Evolutionary conservation across 2,113 vertebrate species (phyloP).

Genomic region (Strix uralensis): DNA sequence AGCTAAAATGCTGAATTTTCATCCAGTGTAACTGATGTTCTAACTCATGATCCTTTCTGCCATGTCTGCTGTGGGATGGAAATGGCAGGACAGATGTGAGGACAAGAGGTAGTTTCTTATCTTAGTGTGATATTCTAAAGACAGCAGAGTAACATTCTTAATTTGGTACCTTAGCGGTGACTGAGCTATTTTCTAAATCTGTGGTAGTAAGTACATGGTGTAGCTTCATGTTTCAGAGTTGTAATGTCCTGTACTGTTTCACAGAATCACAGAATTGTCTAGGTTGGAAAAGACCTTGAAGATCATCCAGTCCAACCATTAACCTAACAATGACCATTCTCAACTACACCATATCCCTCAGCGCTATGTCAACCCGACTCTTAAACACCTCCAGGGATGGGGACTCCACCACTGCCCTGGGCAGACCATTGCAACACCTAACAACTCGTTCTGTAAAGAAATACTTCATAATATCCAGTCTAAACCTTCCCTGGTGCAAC

Average conservation of each 20-base stretch:
- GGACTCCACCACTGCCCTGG: too few species aligned
- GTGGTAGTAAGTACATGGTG: not conserved
- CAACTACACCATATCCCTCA: too few species aligned
- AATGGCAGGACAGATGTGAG: not conserved
- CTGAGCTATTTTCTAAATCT: not conserved
- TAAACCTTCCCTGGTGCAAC: too few species aligned
- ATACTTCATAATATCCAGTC: too few species aligned
- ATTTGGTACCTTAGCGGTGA: not conserved
- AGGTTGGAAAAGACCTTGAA: too few species aligned
- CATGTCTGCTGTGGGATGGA: not conserved
- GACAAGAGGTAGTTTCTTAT: not conserved
- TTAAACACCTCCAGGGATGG: too few species aligned
- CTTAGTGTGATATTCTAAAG: not conserved
- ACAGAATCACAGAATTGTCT: too few species aligned
- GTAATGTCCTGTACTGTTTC: not conserved
- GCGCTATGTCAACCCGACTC: too few species aligned
- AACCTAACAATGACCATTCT: too few species aligned
- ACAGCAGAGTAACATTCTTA: not conserved
- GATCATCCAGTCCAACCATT: too few species aligned
- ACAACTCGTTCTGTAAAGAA: too few species aligned
- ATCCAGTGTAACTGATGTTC: not conserved
- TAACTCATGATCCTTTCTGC: not conserved
- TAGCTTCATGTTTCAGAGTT: not conserved
- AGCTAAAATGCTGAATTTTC: not conserved
- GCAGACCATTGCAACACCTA: too few species aligned